Base-by-base conservation (phyloP, 2,113 vertebrate genomes). In the Tragelaphus scriptus region DNA sequence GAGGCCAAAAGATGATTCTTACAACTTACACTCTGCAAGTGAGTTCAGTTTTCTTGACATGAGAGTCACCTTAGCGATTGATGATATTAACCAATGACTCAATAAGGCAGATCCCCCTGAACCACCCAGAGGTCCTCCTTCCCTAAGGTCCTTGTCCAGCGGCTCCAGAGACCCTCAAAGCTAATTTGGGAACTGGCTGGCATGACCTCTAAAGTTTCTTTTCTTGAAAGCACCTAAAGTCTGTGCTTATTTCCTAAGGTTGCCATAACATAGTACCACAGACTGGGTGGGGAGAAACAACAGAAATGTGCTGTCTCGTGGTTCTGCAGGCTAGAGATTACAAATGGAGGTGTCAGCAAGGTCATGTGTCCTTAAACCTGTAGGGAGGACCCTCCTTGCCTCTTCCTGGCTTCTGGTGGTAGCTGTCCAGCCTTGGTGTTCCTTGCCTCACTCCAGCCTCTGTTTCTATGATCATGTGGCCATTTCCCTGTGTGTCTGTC, bases 21-120 rank as follows among this genome's bases (percentile, higher is more conserved):
- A 15, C 47, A 87, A 15, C 53, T 68, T 13, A 40, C 17, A 65
- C 15, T 44, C 51, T 53, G 17, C 13, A 49, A 26, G 8, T 49
- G 40, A 58, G 44, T n/a, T 88, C 53, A n/a, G 13, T 81, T 71
- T 85, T 44, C 92, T 79, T 58, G n/a, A 68, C 65, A 26, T 4
- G 1, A 5, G 28, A 65, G 85, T 91, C 88, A 51, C 36, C 85
- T 65, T 21, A 51, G 14, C 55, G 21, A 47, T 7, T 16, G 11
- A 53, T 85, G 71, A 32, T 30, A 51, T 30, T 25, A 65, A 44
- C 13, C 2, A 15, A 28, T 51, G 13, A 7, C 44, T 84, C 40
- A 21, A 55, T 87, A 89, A 96, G 87, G 12, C 61, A 71, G n/a
- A 93, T 55, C 30, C 32, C 8, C 71, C 87, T 68, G 16, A 79